These are phyloP conservation scores for Oreochromis niloticus DNA, from an alignment of 2,113 vertebrate species.

Conservation along the genomic window DNA sequence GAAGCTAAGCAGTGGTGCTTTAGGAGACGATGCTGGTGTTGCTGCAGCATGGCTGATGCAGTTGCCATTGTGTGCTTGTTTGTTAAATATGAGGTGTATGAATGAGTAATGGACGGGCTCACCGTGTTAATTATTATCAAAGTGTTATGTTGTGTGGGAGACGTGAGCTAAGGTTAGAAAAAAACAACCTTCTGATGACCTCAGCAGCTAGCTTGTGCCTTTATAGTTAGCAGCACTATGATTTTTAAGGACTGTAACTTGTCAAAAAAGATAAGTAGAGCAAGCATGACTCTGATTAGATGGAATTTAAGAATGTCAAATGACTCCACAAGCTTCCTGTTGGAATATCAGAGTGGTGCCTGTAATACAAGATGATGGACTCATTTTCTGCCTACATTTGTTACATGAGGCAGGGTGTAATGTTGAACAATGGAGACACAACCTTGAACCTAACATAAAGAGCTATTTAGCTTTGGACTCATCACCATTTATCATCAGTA, in stretches of 20 bases:
- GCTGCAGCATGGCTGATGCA: not conserved
- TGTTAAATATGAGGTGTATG: not conserved
- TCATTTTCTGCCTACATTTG: not conserved
- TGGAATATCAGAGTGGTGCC: not conserved
- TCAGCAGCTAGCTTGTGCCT: not conserved
- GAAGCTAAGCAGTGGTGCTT: not conserved
- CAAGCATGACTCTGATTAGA: not conserved
- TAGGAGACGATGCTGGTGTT: not conserved
- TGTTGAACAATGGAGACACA: not conserved
- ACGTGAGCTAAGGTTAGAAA: not conserved
- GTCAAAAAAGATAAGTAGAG: not conserved
- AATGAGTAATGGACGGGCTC: not conserved
- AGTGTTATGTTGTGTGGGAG: not conserved
- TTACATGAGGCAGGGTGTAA: not conserved
- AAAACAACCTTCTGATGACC: not conserved
- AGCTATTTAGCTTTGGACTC: conserved; percentile 2
- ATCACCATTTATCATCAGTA: conserved; percentile 32
- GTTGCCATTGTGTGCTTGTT: not conserved
- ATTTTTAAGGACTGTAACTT: not conserved
- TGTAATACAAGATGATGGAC: not conserved
- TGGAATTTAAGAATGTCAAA: conserved; percentile 3
- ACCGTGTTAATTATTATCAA: not conserved
- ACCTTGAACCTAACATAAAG: conserved; percentile 32
- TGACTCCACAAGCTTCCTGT: not conserved
- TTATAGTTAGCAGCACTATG: not conserved